phyloP scores from a whole-genome alignment of 2,797 vertebrate species.

The Threskiornis aethiopicus region DNA sequence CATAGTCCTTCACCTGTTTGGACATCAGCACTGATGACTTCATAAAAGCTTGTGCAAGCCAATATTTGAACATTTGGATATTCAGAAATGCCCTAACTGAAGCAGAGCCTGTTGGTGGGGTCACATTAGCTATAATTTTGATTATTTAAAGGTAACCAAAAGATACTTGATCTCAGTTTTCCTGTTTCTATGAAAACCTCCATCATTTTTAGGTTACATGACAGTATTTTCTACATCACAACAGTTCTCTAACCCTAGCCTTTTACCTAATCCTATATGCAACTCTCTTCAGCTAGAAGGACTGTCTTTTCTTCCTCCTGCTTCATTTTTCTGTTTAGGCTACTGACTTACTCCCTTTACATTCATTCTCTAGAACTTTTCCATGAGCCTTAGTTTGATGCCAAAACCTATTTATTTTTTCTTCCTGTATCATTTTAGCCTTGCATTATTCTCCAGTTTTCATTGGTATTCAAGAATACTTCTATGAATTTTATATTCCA shows the following conservation, averaged over 20 bases:
- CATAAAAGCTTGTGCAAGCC: neutral
- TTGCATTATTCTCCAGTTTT: slow-evolving; percentile 31
- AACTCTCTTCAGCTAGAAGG: neutral
- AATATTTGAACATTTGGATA: neutral
- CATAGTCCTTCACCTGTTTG: neutral
- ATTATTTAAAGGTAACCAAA: neutral
- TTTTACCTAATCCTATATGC: neutral
- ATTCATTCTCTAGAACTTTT: slow-evolving; percentile 15
- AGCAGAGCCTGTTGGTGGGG: neutral
- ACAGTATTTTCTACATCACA: neutral
- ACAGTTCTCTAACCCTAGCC: neutral
- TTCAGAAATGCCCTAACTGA: neutral
- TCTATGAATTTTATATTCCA: slow-evolving; percentile 41
- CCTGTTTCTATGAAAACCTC: neutral
- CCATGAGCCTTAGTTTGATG: neutral
- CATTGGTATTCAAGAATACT: slow-evolving; percentile 46
- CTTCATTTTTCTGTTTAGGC: neutral
- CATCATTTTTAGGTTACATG: neutral
- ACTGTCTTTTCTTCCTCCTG: neutral
- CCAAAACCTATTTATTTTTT: slow-evolving; percentile 30
- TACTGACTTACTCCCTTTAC: neutral
- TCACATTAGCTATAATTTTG: neutral
- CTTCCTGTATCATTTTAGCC: slow-evolving; percentile 10
- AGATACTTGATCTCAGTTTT: neutral
- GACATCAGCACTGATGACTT: neutral